Evolutionary conservation across 2,888 invertebrate genomes (phyloP), one percentile per base, ranked within the genome.

Genomic region (Oeneis ivallda): DNA sequence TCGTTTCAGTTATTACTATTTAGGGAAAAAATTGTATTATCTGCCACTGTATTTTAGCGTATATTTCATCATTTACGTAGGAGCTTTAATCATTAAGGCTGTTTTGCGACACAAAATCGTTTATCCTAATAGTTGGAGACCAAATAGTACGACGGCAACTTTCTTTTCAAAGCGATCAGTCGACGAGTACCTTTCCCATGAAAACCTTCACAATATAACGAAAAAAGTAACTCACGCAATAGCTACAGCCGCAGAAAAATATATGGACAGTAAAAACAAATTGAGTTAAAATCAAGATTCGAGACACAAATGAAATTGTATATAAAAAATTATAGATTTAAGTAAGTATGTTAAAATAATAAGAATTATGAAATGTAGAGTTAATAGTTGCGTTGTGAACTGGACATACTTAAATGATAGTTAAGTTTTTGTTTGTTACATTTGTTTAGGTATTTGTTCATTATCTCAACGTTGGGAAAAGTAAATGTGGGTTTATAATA

Each of bases 41-140:
- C 88, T 96, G 69, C 96, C 96, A 0, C 82, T 96, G 53, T 96
- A 95, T 81, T 96, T 96, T 79, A 95, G 95, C 78, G 94, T 95
- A 13, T 96, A 94, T 74, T 94, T 94, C 72, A 93, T 94, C 60
- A 85, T 95, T 65, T 96, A 96, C 76, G 94, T 96, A 0, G 94
- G 94, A 2, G 94, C 95, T 17, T 87, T 96, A 34, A 94, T 96
- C 67, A 89, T 95, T 37, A 95, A 95, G 80, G 95, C 95, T 4
- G 93, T 96, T 43, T 92, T 95, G 43, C 93, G 95, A 67, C 96
- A 96, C 80, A 96, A 95, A 83, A 94, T 96, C 63, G 92, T 92
- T 15, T 93, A 94, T 74, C 93, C 93, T 19, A 93, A 94, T 74
- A 92, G 94, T 73, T 92, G 83, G 82, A 83, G 85, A 70, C 91